phyloP scores from a whole-genome alignment of 2,797 vertebrate genomes.

The Loriculus beryllinus region DNA sequence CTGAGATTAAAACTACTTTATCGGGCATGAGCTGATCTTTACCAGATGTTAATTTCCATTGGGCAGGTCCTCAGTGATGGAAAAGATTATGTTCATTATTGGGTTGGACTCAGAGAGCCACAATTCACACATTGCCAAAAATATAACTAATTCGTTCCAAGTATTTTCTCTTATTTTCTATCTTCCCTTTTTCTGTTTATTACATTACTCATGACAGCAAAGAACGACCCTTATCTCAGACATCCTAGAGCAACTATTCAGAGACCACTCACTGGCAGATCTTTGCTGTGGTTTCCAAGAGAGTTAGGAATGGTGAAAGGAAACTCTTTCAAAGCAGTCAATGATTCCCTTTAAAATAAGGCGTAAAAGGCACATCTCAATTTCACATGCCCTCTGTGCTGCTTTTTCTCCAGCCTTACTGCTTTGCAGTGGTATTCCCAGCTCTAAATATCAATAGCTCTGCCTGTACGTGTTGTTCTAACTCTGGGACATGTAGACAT shows the following conservation, averaged over 20 bases:
- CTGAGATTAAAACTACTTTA: neutral
- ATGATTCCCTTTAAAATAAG: neutral
- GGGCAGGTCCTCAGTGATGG: neutral
- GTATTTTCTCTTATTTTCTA: neutral
- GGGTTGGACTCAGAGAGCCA: neutral
- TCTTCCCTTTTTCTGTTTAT: neutral
- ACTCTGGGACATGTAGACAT: neutral
- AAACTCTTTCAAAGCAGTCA: neutral
- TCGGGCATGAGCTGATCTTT: neutral
- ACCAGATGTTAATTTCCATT: constrained; percentile 4
- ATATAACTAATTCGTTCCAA: neutral
- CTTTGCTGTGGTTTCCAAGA: neutral
- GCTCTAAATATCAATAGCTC: neutral
- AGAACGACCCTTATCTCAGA: neutral
- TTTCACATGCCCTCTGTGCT: neutral
- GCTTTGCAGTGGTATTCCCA: neutral
- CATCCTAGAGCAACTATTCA: neutral
- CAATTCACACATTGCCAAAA: neutral
- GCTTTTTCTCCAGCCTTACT: neutral
- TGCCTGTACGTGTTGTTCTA: neutral
- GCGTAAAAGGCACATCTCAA: neutral
- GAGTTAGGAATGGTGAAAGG: neutral
- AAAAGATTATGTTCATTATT: neutral
- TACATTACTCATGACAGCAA: neutral
- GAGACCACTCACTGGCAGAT: neutral